Base-by-base conservation (phyloP, 2,113 vertebrate genomes). In the Rhadina sibilatrix region DNA sequence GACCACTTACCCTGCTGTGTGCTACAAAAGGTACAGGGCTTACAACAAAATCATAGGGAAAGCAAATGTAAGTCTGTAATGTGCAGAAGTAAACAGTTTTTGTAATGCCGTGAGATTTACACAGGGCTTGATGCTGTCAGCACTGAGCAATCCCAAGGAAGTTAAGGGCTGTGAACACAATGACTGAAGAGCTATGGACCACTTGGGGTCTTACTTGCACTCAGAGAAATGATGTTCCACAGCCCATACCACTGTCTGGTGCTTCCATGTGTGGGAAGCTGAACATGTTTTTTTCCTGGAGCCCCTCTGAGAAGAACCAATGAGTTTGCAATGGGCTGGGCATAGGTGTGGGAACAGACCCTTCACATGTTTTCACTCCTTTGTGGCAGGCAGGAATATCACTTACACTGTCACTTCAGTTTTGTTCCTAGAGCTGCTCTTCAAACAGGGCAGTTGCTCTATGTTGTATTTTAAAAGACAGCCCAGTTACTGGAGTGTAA, bases 391-490 rank as follows among this genome's bases (percentile, higher is more conserved):
- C 54, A 31, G 38, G 31, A 86, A n/a, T 91, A 93, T 35, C 84
- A 83, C 63, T 94, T 65, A 61, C 4, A 12, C 94, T 93, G 96
- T 82, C 20, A 11, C 91, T 93, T 90, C 95, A 64, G 33, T 83
- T 89, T 81, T 93, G 63, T 93, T 84, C 65, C 71, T 66, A 83
- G 81, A 92, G 64, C 89, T 96, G 69, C 86, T 93, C 85, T 70
- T 95, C 94, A 69, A 91, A 79, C 11, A 33, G 60, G 63, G 35
- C 40, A 78, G 60, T 94, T 11, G 24, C 74, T 83, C 47, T 65
- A 15, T 23, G 8, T 23, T 70, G 54, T 38, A 57, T 68, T 90
- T 88, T 74, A 92, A 93, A 92, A 50, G 64, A 71, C 46, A 94
- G 71, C 60, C 40, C 71, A 82, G 79, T 77, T 86, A 83, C 47